These are phyloP conservation scores for Chionoecetes opilio DNA, from an alignment of 1,140 invertebrate genomes.

Conservation along the genomic window DNA sequence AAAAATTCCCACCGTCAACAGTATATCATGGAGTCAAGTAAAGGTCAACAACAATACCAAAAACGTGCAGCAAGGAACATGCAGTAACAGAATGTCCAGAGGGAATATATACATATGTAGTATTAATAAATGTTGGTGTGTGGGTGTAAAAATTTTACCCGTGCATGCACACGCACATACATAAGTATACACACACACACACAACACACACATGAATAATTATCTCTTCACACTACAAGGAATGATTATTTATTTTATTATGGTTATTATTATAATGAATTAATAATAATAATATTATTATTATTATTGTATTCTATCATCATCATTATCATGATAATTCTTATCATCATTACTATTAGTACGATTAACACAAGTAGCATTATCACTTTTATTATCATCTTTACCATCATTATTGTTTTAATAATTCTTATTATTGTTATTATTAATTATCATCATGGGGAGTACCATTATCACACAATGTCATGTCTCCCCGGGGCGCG, in stretches of 20 bases:
- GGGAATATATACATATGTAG: too few species aligned
- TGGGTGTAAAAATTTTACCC: neutral
- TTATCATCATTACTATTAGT: too few species aligned
- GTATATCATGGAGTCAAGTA: too few species aligned
- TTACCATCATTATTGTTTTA: too few species aligned
- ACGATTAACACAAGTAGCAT: too few species aligned
- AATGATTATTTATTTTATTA: too few species aligned
- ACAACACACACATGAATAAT: slow-evolving; percentile 35
- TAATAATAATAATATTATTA: too few species aligned
- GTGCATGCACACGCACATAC: slow-evolving; percentile 44
- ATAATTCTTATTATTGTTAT: too few species aligned
- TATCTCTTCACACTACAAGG: neutral
- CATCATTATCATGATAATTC: too few species aligned
- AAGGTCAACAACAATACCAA: slow-evolving; percentile 17
- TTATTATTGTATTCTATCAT: too few species aligned
- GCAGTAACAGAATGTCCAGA: neutral
- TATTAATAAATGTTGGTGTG: neutral
- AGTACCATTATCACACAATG: neutral
- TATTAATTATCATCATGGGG: neutral
- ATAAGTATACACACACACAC: slow-evolving; percentile 50
- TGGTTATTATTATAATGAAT: too few species aligned
- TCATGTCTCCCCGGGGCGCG: neutral
- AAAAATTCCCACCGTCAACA: neutral
- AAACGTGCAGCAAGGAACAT: neutral
- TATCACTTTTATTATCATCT: too few species aligned